Evolutionary conservation across 2,888 invertebrate genomes (phyloP).

Genomic region (Caenorhabditis macrosperma): DNA sequence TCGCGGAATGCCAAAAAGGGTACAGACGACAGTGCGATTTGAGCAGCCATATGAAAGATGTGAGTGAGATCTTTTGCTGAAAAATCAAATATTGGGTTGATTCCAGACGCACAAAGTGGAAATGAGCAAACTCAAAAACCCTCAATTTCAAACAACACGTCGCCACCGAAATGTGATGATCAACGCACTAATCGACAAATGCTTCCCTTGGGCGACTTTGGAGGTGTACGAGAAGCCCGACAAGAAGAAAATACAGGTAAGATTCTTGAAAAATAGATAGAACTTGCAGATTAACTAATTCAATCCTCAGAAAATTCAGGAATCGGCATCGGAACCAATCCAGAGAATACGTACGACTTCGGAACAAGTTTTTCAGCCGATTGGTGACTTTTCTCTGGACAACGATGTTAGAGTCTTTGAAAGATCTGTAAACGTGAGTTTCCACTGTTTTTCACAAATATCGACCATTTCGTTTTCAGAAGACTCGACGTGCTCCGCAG

Average conservation of each 20-base stretch:
- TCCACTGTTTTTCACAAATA: background rate
- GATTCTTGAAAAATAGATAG: too few species aligned
- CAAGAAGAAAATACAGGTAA: too few species aligned
- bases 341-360: background rate
- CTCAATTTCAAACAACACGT: slow-evolving; percentile 16
- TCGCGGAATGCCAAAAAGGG: background rate
- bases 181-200: slow-evolving; percentile 8
- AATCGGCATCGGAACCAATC: background rate
- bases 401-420: background rate
- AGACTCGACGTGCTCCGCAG: slow-evolving; percentile 27
- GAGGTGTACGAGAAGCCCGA: background rate
- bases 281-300: too few species aligned
- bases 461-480: slow-evolving; percentile 13
- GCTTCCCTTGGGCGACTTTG: slow-evolving; percentile 38
- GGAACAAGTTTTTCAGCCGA: background rate
- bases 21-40: slow-evolving; percentile 39
- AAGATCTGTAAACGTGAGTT: background rate
- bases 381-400: background rate
- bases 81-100: too few species aligned
- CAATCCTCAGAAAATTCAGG: background rate
- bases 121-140: slow-evolving; percentile 7
- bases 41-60: slow-evolving; percentile 36
- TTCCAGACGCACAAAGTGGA: slow-evolving; percentile 9
- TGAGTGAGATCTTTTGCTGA: background rate
- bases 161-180: slow-evolving; percentile 31